Conservation (phyloP, 2,888 invertebrate species). For the Lithophane socia region DNA sequence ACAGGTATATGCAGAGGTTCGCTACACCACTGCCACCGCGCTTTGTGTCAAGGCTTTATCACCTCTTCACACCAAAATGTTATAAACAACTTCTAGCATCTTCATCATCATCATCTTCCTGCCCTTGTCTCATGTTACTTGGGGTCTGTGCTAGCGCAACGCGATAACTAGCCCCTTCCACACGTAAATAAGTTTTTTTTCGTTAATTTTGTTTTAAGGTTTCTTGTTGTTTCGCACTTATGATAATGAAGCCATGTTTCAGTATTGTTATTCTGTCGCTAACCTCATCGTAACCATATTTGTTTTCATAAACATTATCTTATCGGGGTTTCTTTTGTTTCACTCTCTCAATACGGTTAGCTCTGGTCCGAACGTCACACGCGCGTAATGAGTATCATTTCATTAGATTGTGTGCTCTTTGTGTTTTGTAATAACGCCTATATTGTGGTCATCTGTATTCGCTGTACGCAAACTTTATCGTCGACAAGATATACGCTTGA, state of each 20-base stretch:
- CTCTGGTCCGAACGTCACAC: conserved; percentile 58
- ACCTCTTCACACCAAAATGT: conserved; percentile 32
- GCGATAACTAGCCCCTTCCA: conserved; percentile 30
- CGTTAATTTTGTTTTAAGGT: conserved; percentile 16
- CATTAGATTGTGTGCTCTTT: conserved; percentile 63
- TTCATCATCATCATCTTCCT: not conserved
- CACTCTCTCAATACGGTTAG: conserved; percentile 68
- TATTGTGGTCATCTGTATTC: conserved; percentile 47
- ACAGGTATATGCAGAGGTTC: conserved; percentile 50
- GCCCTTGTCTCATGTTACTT: too few species aligned
- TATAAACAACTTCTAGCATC: conserved; percentile 37
- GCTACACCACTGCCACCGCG: conserved; percentile 29
- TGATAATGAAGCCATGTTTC: conserved; percentile 48
- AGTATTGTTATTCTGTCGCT: conserved; percentile 50
- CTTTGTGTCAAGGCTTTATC: conserved; percentile 62
- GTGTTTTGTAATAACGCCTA: conserved; percentile 60
- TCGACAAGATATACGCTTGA: conserved; percentile 40
- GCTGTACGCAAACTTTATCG: conserved; percentile 45
- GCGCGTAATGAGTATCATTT: conserved; percentile 52
- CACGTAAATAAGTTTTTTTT: conserved; percentile 47
- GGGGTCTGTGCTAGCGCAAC: too few species aligned
- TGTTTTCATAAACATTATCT: conserved; percentile 73
- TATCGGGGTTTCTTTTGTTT: conserved; percentile 76
- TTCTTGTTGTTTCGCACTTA: conserved; percentile 33
- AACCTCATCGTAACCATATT: conserved; percentile 66